Evolutionary conservation across 2,888 invertebrate species (phyloP).

Genomic region (Campoletis raptor): DNA sequence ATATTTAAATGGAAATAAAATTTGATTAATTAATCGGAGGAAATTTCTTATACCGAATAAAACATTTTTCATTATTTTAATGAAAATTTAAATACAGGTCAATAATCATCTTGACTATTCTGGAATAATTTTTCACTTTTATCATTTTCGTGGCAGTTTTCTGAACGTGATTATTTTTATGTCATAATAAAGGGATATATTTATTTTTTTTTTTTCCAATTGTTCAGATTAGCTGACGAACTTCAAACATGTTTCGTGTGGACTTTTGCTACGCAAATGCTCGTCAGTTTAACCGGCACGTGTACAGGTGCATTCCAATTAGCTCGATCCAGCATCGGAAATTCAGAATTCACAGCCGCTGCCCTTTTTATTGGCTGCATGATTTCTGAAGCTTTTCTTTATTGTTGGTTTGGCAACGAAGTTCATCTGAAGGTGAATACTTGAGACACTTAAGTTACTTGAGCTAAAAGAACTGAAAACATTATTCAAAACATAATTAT

Average conservation of each 20-base stretch:
- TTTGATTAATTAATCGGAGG: no score
- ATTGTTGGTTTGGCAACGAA: conserved; percentile 72
- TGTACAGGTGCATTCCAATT: conserved; percentile 14
- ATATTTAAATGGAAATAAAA: no score
- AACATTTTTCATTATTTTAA: no score
- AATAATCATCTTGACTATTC: not conserved
- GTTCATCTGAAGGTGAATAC: conserved; percentile 11
- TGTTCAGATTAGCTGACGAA: not conserved
- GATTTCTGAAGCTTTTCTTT: conserved; percentile 69
- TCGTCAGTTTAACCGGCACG: not conserved
- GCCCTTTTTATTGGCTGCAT: conserved; percentile 57
- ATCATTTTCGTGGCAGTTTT: not conserved
- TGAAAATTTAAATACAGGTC: no score
- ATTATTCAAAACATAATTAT: no score
- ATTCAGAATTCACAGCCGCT: not conserved
- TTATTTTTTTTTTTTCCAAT: not conserved
- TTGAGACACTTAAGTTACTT: no score
- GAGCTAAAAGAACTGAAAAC: no score
- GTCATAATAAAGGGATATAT: not conserved
- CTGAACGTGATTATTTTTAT: not conserved
- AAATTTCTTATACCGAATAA: no score
- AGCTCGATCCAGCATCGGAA: not conserved
- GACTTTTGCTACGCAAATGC: conserved; percentile 5
- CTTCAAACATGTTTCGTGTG: not conserved
- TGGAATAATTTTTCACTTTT: not conserved